phyloP scores from a whole-genome alignment of 2,797 vertebrate genomes.

The Darevskia mixta region DNA sequence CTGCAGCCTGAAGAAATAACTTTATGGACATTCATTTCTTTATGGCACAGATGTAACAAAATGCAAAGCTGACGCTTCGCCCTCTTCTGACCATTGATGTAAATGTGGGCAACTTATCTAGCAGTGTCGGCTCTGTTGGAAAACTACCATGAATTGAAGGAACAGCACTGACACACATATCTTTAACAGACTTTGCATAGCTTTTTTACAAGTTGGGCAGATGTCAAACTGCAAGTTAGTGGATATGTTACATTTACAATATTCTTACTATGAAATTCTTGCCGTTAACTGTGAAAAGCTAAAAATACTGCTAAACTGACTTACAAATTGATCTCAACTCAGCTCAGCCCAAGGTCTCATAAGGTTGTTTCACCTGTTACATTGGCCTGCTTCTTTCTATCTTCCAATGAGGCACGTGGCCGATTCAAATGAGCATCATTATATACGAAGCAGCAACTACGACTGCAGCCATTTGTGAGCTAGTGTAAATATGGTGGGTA shows the following conservation, averaged over 20 bases:
- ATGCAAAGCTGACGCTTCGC: background rate
- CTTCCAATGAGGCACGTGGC: too few species aligned
- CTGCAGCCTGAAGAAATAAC: conserved; percentile 39
- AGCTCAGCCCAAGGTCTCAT: background rate
- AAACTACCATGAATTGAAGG: background rate
- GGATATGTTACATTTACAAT: background rate
- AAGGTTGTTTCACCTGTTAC: background rate
- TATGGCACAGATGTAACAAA: conserved; percentile 13
- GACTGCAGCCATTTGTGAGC: background rate
- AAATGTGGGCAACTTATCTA: background rate
- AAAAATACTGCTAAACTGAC: background rate
- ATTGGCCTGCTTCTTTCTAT: background rate
- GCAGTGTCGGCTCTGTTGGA: background rate
- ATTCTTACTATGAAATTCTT: background rate
- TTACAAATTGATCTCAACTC: background rate
- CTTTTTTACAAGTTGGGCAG: background rate
- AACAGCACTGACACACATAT: background rate
- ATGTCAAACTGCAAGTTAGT: background rate
- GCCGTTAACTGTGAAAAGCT: background rate
- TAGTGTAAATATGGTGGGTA: background rate
- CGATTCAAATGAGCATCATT: background rate
- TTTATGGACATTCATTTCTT: conserved; percentile 2
- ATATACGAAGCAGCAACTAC: background rate
- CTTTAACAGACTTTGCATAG: background rate
- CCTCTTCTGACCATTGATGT: background rate